Conservation (phyloP, 2,113 vertebrate species). For the Capricornis sumatraensis region DNA sequence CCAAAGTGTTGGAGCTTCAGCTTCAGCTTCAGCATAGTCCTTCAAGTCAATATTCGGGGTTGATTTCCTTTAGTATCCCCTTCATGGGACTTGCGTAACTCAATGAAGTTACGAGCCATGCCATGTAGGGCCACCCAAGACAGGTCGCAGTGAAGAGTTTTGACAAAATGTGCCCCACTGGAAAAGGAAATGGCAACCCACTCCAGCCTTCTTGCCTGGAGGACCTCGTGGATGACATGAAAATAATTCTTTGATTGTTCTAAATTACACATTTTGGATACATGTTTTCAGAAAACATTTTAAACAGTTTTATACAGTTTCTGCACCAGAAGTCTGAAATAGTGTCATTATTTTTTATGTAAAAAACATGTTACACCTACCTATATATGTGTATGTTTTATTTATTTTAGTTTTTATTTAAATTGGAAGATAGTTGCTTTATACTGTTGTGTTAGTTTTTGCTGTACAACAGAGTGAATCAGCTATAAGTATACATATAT, state of each 20-base stretch:
- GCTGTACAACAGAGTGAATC: background rate
- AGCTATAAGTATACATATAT: background rate
- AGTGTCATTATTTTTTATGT: background rate
- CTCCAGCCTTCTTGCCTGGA: background rate
- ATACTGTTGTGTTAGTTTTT: background rate
- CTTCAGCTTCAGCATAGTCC: background rate
- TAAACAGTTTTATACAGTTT: background rate
- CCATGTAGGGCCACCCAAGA: background rate
- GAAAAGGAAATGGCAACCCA: background rate
- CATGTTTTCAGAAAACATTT: background rate
- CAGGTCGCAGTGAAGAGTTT: background rate
- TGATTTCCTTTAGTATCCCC: background rate
- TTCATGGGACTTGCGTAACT: background rate
- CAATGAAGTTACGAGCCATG: background rate
- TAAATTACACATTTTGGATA: background rate
- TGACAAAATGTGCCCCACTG: background rate
- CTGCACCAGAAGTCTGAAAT: background rate
- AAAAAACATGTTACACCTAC: background rate
- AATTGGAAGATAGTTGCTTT: background rate
- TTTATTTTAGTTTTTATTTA: background rate
- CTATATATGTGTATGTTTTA: background rate
- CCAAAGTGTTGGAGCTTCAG: background rate
- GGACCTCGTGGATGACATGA: background rate
- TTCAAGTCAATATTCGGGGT: background rate
- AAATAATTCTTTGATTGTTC: background rate